phyloP scores from a whole-genome alignment of 2,888 invertebrate species.

The Lepidonotus clava region DNA sequence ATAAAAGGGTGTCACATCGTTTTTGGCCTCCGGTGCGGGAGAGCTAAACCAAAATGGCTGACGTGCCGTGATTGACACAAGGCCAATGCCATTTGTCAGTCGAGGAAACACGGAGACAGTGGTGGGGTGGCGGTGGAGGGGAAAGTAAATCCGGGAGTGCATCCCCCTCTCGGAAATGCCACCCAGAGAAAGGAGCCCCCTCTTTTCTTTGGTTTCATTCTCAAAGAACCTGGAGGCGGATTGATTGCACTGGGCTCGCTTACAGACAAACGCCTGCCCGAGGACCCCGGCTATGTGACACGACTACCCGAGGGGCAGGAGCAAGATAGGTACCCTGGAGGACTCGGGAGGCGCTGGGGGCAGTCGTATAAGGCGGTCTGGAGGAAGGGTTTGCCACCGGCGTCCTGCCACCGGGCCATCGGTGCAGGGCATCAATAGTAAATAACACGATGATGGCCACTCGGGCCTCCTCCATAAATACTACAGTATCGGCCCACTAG shows the following conservation, averaged over 20 bases:
- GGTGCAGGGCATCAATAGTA: neutral
- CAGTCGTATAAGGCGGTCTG: neutral
- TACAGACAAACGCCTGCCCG: too few relatives aligned
- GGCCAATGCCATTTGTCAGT: neutral
- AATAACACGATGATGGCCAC: conserved; percentile 8
- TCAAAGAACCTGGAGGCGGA: too few relatives aligned
- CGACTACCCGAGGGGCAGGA: too few relatives aligned
- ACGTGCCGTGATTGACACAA: neutral
- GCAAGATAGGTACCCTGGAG: too few relatives aligned
- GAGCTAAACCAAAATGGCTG: neutral
- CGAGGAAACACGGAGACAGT: neutral
- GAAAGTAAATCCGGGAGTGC: neutral
- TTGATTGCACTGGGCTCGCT: too few relatives aligned
- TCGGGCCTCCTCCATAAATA: neutral
- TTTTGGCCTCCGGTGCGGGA: neutral
- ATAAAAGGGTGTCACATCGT: neutral
- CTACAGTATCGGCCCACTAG: neutral
- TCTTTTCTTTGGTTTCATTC: too few relatives aligned
- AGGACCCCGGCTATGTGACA: too few relatives aligned
- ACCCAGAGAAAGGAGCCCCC: too few relatives aligned
- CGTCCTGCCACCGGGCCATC: neutral
- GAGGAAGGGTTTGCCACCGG: neutral
- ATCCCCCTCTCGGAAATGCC: too few relatives aligned
- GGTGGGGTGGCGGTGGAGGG: neutral
- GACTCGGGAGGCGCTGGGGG: too few relatives aligned